phyloP scores from a whole-genome alignment of 2,888 invertebrate species.

The Ochropacha duplaris region DNA sequence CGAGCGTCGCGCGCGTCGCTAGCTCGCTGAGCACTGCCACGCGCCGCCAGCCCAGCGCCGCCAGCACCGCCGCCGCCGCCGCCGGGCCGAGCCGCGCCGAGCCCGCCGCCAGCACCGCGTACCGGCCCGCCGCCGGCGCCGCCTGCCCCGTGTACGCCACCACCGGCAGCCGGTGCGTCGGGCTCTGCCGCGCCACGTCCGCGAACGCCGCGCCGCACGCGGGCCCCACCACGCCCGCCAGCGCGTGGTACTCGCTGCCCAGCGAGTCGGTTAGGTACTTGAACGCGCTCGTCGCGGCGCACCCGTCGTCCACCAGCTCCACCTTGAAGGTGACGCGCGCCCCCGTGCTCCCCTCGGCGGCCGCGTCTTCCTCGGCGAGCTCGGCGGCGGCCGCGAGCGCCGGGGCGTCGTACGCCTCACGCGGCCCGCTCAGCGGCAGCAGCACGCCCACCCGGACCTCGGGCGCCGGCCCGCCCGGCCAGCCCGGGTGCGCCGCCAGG shows the following conservation, averaged over 20 bases:
- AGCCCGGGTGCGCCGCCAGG: slow-evolving; percentile 27
- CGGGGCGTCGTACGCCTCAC: slow-evolving; percentile 42
- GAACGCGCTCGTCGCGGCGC: slow-evolving; percentile 57
- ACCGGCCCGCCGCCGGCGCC: slow-evolving; percentile 40
- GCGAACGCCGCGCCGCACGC: slow-evolving; percentile 65
- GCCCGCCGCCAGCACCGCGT: slow-evolving; percentile 50
- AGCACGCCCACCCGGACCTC: slow-evolving; percentile 54
- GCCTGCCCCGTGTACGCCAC: slow-evolving; percentile 62
- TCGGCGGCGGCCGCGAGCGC: slow-evolving; percentile 56
- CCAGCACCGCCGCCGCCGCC: slow-evolving; percentile 42
- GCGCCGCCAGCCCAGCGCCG: slow-evolving; percentile 54
- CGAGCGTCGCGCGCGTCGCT: slow-evolving; percentile 48
- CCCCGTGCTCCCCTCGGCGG: slow-evolving; percentile 11
- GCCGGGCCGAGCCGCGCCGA: slow-evolving; percentile 35
- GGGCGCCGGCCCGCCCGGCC: slow-evolving; percentile 29
- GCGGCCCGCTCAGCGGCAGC: slow-evolving; percentile 36
- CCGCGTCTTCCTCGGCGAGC: slow-evolving; percentile 52
- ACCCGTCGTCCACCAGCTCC: slow-evolving; percentile 58
- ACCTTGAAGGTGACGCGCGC: slow-evolving; percentile 49
- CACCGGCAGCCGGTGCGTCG: slow-evolving; percentile 54
- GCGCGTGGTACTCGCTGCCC: slow-evolving; percentile 57
- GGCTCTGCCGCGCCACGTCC: slow-evolving; percentile 59
- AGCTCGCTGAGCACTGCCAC: slow-evolving; percentile 57
- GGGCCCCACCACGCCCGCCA: slow-evolving; percentile 64
- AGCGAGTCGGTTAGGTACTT: slow-evolving; percentile 60